Evolutionary conservation across 1,140 invertebrate species (phyloP).

Genomic region (Rhyacophila brunnea): DNA sequence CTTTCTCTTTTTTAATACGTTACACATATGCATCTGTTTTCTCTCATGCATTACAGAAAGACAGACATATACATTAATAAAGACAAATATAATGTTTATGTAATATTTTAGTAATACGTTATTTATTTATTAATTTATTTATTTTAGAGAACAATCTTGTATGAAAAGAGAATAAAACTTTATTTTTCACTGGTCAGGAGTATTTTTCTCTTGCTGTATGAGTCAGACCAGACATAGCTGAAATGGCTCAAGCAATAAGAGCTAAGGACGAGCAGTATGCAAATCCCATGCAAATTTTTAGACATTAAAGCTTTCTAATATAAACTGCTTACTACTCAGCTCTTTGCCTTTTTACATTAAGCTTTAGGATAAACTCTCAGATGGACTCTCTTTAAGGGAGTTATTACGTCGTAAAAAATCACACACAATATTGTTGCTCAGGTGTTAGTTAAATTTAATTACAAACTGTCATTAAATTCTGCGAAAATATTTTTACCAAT

Average conservation of each 20-base stretch:
- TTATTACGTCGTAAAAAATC: constrained; percentile 1
- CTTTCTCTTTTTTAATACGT: too few species aligned
- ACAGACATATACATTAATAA: too few species aligned
- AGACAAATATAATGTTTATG: too few species aligned
- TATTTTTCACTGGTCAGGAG: neutral
- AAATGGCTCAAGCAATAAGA: constrained; percentile 31
- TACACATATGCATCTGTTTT: too few species aligned
- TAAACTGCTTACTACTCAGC: constrained; percentile 34
- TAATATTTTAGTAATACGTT: too few species aligned
- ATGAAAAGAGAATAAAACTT: neutral
- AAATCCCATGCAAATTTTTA: constrained; percentile 36
- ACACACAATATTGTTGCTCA: too few species aligned
- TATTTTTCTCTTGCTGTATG: neutral
- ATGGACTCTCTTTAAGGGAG: constrained; percentile 1
- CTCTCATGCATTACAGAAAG: too few species aligned
- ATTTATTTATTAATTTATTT: too few species aligned
- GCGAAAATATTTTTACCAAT: too few species aligned
- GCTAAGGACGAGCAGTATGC: constrained; percentile 32
- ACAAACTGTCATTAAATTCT: too few species aligned
- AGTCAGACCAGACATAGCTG: neutral
- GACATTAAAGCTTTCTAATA: constrained; percentile 37
- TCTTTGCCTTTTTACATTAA: constrained; percentile 27
- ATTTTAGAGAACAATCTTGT: too few species aligned
- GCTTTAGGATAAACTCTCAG: constrained; percentile 19
- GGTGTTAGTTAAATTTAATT: too few species aligned